Base-by-base conservation (phyloP, 2,888 invertebrate genomes). In the Rhabditoides inermis region DNA sequence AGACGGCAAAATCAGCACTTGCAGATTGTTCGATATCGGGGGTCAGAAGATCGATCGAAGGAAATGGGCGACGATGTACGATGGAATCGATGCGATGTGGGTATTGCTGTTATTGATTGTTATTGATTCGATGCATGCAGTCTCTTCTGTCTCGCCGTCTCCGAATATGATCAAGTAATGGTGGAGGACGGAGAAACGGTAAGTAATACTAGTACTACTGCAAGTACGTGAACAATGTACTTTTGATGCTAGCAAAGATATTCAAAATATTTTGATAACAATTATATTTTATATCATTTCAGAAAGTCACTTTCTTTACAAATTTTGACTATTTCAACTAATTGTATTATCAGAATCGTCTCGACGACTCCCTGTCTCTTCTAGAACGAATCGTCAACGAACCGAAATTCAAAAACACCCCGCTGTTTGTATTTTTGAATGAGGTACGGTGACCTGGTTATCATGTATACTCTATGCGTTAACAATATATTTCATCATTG, bases 41-140 rank as follows among this genome's bases (percentile, higher is more conserved):
- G 68, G 68, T 4, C 63, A 63, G 42, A 55, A 56, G 49, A 61
- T 70, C 20, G 64, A 65, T 32, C 49, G 69, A 10, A 26, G 63
- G 50, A 66, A 67, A 57, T 70, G 69, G 69, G 57, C 63, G 15
- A 58, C 56, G 20, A 60, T 66, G 49, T 70, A 71, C 46, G 70
- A 70, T 37, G 68, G 68, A 22, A 60, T 70, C 20, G 69, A 71
- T 45, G 70, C 70, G 3, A 63, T 70, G n/a, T 63, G n/a, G n/a
- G n/a, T n/a, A n/a, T n/a, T n/a, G n/a, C n/a, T n/a, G n/a, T n/a
- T n/a, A n/a, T n/a, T n/a, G n/a, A n/a, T n/a, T n/a, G n/a, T n/a
- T n/a, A n/a, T n/a, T n/a, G n/a, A n/a, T n/a, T n/a, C n/a, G n/a
- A n/a, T n/a, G n/a, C n/a, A n/a, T n/a, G n/a, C n/a, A n/a, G n/a